Evolutionary conservation across 2,797 vertebrate genomes (phyloP).

Genomic region (Pempheris klunzingeri): DNA sequence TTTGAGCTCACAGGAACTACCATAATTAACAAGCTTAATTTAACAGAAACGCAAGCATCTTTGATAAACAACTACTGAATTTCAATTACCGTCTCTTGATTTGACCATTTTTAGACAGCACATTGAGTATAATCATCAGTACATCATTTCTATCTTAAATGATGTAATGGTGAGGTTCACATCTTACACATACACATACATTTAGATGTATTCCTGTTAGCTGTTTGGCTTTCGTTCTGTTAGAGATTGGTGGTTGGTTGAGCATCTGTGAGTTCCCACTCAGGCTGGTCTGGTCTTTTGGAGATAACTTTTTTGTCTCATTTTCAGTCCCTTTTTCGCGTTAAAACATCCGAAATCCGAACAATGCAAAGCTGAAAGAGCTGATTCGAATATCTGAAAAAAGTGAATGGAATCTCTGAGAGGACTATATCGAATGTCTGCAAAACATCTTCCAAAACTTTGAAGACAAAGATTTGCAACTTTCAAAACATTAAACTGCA

Average conservation of each 20-base stretch:
- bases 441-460: neutral
- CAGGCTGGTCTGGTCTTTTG: neutral
- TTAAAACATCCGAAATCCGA: neutral
- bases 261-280: neutral
- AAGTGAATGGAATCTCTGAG: neutral
- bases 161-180: neutral
- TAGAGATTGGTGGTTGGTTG: no score
- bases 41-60: no score
- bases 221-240: no score
- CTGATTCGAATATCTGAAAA: neutral
- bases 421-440: neutral
- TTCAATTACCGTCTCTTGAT: no score
- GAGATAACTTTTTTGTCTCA: neutral
- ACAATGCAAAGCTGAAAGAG: slow-evolving; percentile 1
- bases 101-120: no score
- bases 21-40: no score
- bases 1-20: no score
- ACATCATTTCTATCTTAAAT: neutral
- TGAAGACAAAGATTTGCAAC: neutral
- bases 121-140: neutral
- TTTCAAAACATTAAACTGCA: neutral
- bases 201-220: no score
- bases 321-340: neutral
- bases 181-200: neutral
- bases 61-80: no score